Conservation (phyloP, 1,140 invertebrate genomes). For the Coenobita brevimanus region DNA sequence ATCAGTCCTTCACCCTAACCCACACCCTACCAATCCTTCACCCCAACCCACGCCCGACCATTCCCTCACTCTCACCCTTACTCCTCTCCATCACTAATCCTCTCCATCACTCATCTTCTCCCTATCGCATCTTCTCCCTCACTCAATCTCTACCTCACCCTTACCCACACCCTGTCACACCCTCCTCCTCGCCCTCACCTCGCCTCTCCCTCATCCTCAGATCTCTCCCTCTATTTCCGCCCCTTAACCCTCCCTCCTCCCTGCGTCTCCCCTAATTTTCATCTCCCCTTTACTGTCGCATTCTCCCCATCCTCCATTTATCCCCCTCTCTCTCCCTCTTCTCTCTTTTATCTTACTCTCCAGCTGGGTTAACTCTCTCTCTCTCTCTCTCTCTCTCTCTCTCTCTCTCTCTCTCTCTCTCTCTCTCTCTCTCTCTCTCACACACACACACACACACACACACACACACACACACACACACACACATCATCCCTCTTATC, state of each 20-base stretch:
- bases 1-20: no score
- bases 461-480: background rate
- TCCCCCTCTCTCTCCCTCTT: constrained; percentile 15
- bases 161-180: background rate
- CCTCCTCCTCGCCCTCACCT: background rate
- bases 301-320: background rate
- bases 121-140: background rate
- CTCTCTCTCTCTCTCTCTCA: background rate
- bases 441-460: background rate
- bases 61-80: no score
- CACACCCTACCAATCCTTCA: background rate
- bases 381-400: background rate
- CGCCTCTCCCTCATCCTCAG: background rate
- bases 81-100: background rate
- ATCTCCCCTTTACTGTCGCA: background rate
- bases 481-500: background rate
- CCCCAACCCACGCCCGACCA: no score
- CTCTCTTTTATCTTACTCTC: background rate
- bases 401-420: background rate
- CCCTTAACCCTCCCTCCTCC: constrained; percentile 19
- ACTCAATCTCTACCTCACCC: background rate
- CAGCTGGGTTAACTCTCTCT: background rate
- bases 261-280: background rate
- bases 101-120: background rate
- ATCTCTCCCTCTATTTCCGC: constrained; percentile 43